phyloP scores from a whole-genome alignment of 2,797 vertebrate genomes.

The Enteromius treurensis region DNA sequence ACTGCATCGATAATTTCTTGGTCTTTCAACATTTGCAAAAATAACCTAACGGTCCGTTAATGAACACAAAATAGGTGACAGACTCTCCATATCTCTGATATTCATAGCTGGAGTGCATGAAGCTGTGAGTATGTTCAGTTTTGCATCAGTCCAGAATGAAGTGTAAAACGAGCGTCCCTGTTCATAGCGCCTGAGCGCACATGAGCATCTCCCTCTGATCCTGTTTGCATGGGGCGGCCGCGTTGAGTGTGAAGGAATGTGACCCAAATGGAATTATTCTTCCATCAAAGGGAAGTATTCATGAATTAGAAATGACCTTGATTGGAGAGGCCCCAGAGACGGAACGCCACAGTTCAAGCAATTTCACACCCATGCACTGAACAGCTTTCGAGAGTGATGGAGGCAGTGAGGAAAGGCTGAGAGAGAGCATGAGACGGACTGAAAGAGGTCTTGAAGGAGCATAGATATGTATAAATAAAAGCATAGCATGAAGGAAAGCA shows the following conservation, averaged over 20 bases:
- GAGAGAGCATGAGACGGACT: conserved; percentile 21
- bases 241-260: conserved; percentile 48
- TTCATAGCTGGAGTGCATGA: conserved; percentile 26
- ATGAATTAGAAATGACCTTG: conserved; percentile 67
- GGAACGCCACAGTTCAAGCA: conserved; percentile 52
- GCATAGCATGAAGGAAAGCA: not conserved
- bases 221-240: conserved; percentile 37
- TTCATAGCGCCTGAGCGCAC: conserved; percentile 24
- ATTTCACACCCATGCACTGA: conserved; percentile 61
- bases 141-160: conserved; percentile 48
- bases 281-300: conserved; percentile 62
- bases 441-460: conserved; percentile 4
- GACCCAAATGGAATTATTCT: conserved; percentile 63
- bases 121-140: conserved; percentile 30
- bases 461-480: conserved; percentile 34
- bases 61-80: not conserved
- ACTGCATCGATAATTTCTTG: not conserved
- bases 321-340: conserved; percentile 54
- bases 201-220: conserved; percentile 44
- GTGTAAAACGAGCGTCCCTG: conserved; percentile 41
- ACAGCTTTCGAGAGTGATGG: conserved; percentile 6
- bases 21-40: not conserved
- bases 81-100: conserved; percentile 7
- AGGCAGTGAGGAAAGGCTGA: conserved; percentile 3
- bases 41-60: not conserved